Evolutionary conservation across 2,888 invertebrate genomes (phyloP).

Genomic region (Trichopria drosophilae): DNA sequence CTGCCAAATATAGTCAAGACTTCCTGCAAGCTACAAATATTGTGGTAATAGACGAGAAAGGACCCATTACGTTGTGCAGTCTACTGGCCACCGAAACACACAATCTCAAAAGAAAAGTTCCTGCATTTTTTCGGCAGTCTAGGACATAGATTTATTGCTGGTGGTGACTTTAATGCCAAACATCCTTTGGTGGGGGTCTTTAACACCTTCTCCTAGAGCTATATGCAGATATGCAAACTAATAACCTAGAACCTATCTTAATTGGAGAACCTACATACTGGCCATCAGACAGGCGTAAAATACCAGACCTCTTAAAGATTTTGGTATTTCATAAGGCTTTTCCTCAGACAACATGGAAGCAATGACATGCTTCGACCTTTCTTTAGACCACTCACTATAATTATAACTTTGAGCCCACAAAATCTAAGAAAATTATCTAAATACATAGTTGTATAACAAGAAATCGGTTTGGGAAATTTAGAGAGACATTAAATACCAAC

Average conservation of each 20-base stretch:
- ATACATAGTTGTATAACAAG: no score
- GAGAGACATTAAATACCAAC: no score
- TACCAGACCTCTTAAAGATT: constrained; percentile 19
- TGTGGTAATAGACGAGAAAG: constrained; percentile 20
- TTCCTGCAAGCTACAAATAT: constrained; percentile 34
- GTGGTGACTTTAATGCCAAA: no score
- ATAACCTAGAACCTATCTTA: constrained; percentile 21
- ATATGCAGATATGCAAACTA: constrained; percentile 3
- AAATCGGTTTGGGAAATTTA: no score
- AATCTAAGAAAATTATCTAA: no score
- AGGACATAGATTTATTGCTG: no score
- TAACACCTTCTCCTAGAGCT: no score
- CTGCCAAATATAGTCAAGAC: constrained; percentile 9
- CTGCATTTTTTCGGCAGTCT: no score
- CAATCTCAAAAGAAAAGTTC: no score
- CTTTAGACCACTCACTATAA: constrained; percentile 19
- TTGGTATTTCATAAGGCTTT: constrained; percentile 6
- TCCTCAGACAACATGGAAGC: constrained; percentile 2
- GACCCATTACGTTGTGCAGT: no score
- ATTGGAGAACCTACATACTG: constrained; percentile 37
- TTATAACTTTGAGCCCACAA: constrained; percentile 29
- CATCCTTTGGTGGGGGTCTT: no score
- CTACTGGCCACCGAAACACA: no score
- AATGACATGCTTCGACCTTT: constrained; percentile 2
- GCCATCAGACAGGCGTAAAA: constrained; percentile 11